Evolutionary conservation across 2,888 invertebrate species (phyloP).

Genomic region (Therioaphis trifolii): DNA sequence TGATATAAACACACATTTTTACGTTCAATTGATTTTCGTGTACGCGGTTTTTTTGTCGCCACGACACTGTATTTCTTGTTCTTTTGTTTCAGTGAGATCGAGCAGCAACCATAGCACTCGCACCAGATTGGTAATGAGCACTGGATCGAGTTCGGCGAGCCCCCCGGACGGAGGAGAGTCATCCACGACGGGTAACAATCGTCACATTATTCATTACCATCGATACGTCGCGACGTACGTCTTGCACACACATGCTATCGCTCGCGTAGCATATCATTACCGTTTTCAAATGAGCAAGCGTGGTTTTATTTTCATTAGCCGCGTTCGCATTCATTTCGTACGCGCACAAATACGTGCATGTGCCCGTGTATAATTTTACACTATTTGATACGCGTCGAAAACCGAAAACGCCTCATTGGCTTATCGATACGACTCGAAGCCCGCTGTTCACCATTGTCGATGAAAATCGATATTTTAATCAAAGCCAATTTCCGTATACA

Average conservation of each 20-base stretch:
- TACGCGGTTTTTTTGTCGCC: too few relatives aligned
- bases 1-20: too few relatives aligned
- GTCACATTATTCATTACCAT: not conserved
- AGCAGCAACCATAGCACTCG: slow-evolving; percentile 67
- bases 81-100: slow-evolving; percentile 67
- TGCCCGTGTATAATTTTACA: too few relatives aligned
- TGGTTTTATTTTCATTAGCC: not conserved
- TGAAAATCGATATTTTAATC: slow-evolving; percentile 9
- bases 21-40: too few relatives aligned
- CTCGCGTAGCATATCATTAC: too few relatives aligned
- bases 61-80: not conserved
- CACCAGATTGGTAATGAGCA: slow-evolving; percentile 66
- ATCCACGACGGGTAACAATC: slow-evolving; percentile 63
- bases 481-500: slow-evolving; percentile 20
- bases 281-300: too few relatives aligned
- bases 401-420: not conserved
- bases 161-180: slow-evolving; percentile 67
- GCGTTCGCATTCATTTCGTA: not conserved
- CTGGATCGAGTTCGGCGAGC: slow-evolving; percentile 67
- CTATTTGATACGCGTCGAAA: not conserved
- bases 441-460: too few relatives aligned
- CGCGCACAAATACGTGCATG: too few relatives aligned
- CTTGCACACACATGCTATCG: too few relatives aligned
- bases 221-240: too few relatives aligned
- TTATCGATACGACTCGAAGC: not conserved